phyloP scores from a whole-genome alignment of 2,797 vertebrate species.

The Chelon labrosus region DNA sequence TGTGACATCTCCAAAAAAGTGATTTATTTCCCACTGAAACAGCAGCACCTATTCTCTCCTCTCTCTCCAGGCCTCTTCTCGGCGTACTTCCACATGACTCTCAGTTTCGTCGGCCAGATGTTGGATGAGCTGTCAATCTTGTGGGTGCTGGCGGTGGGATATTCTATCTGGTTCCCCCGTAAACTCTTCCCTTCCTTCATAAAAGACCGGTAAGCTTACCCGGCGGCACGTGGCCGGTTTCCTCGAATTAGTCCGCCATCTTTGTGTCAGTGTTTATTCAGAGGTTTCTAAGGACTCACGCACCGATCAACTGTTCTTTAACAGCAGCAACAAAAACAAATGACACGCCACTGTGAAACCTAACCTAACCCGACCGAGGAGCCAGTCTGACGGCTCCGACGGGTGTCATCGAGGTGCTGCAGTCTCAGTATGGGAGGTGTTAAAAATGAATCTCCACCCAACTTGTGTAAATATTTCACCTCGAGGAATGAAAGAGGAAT shows the following conservation, averaged over 20 bases:
- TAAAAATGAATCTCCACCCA: slow-evolving; percentile 34
- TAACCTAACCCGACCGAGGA: slow-evolving; percentile 22
- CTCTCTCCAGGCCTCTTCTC: slow-evolving; percentile 89
- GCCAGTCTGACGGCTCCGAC: slow-evolving; percentile 34
- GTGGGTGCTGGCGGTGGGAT: slow-evolving; percentile 90
- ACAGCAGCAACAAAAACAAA: slow-evolving; percentile 22
- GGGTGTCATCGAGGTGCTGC: slow-evolving; percentile 13
- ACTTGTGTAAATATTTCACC: slow-evolving; percentile 75
- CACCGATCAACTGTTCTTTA: slow-evolving; percentile 21
- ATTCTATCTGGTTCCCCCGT: slow-evolving; percentile 92
- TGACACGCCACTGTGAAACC: slow-evolving; percentile 45
- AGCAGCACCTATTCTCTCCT: not conserved
- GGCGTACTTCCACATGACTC: slow-evolving; percentile 95
- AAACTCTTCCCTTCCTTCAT: slow-evolving; percentile 89
- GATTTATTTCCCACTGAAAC: not conserved
- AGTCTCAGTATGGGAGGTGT: slow-evolving; percentile 11
- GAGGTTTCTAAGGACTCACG: slow-evolving; percentile 12
- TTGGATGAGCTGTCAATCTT: slow-evolving; percentile 95
- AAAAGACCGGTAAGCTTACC: slow-evolving; percentile 87
- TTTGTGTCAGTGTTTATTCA: not conserved
- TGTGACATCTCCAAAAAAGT: not conserved
- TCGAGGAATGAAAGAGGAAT: slow-evolving; percentile 25
- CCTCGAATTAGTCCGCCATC: not conserved
- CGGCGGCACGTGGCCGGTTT: not conserved
- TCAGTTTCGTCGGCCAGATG: slow-evolving; percentile 95